phyloP scores from a whole-genome alignment of 2,797 vertebrate genomes.

The Brachymystax lenok region DNA sequence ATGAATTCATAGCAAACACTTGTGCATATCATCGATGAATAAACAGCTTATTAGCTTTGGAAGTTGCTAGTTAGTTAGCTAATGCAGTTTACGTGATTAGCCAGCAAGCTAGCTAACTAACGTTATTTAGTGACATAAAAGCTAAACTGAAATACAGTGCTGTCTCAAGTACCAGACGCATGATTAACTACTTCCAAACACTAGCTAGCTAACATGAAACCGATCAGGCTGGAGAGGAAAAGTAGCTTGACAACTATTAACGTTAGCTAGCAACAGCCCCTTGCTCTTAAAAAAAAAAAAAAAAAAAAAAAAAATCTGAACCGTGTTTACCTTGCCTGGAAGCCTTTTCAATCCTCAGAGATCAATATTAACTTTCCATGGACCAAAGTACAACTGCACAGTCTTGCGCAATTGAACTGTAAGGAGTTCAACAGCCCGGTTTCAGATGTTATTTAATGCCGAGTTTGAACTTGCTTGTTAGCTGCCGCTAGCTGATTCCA shows the following conservation, averaged over 20 bases:
- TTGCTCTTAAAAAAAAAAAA: not conserved
- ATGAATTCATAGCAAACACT: too few relatives aligned
- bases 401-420: conserved; percentile 23
- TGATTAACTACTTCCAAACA: not conserved
- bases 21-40: too few relatives aligned
- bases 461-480: conserved; percentile 28
- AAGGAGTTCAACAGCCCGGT: conserved; percentile 24
- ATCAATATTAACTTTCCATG: conserved; percentile 76
- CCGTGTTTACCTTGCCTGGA: conserved; percentile 80
- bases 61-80: not conserved
- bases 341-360: conserved; percentile 65
- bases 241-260: not conserved
- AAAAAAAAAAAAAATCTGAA: conserved; percentile 19
- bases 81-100: not conserved
- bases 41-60: too few relatives aligned
- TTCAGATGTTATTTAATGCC: not conserved
- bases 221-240: not conserved
- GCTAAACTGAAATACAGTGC: not conserved
- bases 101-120: not conserved
- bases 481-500: conserved; percentile 48
- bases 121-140: not conserved
- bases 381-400: conserved; percentile 49
- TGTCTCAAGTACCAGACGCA: not conserved
- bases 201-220: not conserved
- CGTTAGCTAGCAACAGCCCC: conserved; percentile 2